Base-by-base conservation (phyloP, 1,140 invertebrate species). In the Euwallacea fornicatus region DNA sequence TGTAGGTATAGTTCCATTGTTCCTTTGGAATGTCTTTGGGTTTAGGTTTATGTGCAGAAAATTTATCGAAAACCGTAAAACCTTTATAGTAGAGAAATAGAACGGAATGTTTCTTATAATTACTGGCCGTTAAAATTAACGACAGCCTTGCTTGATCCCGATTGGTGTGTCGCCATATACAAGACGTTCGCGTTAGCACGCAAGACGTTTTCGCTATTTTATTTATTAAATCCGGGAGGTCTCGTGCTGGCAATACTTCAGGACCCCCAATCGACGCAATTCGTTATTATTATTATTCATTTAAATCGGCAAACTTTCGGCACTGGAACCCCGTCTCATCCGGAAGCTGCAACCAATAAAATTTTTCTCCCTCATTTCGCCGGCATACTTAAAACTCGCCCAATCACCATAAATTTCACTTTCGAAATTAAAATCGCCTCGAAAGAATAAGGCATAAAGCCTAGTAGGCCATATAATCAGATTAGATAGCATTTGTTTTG, bases 401-500 rank as follows among this genome's bases (percentile, higher is more conserved):
- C 69, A 71, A 71, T 71, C 69, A 71, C 62, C 62, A 71, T 71
- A 71, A 71, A 71, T 71, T 71, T 66, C 63, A 53, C 63, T 71
- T 65, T 46, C 43, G 60, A 71, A 71, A 71, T 71, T 71, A 71
- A 71, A 71, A 66, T 71, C 69, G 55, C 69, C 42, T 55, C 41
- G 56, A 66, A 70, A 71, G 63, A 60, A 71, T 70, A 66, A 71
- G 63, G 54, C 61, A 71, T 71, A 70, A 70, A 70, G 63, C 59
- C 69, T 61, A 65, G 62, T 66, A 71, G 63, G 69, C 69, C 21
- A 71, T 71, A 66, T 71, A 71, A 71, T 71, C 69, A 42, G 69
- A 71, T 71, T 71, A 71, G 63, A 71, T 71, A 71, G 69, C 69
- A 43, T 71, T 71, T 70, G 69, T 70, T 70, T 65, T 65, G 69